These are phyloP conservation scores for Aurelia sp. DNA, from an alignment of 30 jellyfish, hydroid and myxozoan genomes.

Conservation along the genomic window DNA sequence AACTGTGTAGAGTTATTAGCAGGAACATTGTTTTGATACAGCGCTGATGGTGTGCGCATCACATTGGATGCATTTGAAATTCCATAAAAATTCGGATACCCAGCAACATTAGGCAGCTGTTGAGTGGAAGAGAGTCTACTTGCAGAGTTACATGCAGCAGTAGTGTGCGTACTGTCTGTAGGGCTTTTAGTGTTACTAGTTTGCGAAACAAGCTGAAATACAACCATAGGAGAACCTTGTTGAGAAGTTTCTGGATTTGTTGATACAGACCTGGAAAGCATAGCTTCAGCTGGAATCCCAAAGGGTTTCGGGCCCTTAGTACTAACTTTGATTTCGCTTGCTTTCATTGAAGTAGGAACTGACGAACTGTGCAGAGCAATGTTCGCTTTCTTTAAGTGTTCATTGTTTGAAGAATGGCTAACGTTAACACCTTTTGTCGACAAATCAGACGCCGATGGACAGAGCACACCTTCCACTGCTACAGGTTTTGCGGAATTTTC, in stretches of 20 bases:
- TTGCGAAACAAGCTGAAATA: constrained; percentile 20
- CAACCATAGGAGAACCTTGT: constrained; percentile 18
- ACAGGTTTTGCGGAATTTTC: no score
- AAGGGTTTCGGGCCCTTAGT: background rate
- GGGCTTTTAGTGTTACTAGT: background rate
- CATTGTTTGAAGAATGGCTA: no score
- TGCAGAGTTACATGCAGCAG: background rate
- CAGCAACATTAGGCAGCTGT: constrained; percentile 28
- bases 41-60: constrained; percentile 36
- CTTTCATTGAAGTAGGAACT: no score
- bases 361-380: no score
- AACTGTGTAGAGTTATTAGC: constrained; percentile 55
- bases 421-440: no score
- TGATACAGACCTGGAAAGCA: background rate
- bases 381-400: no score
- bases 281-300: background rate
- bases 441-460: no score
- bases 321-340: background rate
- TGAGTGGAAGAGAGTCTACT: background rate
- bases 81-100: constrained; percentile 43
- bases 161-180: background rate
- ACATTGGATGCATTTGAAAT: constrained; percentile 38
- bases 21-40: constrained; percentile 28
- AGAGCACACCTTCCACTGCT: no score
- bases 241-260: background rate